A percentile compares a stretch with the other conserved stretches of the same genome.
Evolutionary conservation across 2,888 invertebrate species (phyloP).

Genomic region (Himalopsyche tibetana): DNA sequence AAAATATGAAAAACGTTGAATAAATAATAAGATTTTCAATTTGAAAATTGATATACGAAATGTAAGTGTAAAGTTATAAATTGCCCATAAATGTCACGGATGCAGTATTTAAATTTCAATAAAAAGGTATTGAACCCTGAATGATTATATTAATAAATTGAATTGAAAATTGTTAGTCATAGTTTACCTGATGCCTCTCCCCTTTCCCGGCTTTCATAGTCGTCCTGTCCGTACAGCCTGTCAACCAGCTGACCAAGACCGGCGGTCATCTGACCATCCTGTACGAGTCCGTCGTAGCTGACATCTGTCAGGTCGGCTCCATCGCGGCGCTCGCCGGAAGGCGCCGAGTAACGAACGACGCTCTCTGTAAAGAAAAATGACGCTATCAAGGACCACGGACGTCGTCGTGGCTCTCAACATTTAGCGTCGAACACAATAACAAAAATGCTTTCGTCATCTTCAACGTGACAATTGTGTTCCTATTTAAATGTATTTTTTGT

Average conservation of each 20-base stretch:
- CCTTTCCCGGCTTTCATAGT: conserved; percentile 79
- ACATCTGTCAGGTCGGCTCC: conserved; percentile 84
- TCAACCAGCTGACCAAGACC: conserved; percentile 91
- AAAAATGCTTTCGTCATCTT: neutral
- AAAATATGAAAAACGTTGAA: too few relatives aligned
- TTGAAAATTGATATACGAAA: too few relatives aligned
- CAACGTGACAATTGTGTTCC: neutral
- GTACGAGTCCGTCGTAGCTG: conserved; percentile 85
- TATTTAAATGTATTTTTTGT: neutral
- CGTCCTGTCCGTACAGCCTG: conserved; percentile 82
- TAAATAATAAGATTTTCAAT: too few relatives aligned
- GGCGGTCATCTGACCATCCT: conserved; percentile 77
- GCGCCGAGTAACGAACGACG: conserved; percentile 81
- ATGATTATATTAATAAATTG: too few relatives aligned
- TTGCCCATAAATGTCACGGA: too few relatives aligned
- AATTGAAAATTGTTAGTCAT: too few relatives aligned
- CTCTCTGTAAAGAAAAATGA: conserved; percentile 75
- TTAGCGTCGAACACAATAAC: conserved; percentile 53
- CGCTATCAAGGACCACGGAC: conserved; percentile 67
- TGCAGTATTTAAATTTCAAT: too few relatives aligned
- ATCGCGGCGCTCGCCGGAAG: conserved; percentile 80
- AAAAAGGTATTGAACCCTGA: too few relatives aligned
- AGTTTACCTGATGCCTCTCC: conserved; percentile 77
- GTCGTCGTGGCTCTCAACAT: conserved; percentile 42
- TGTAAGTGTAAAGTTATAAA: too few relatives aligned